Evolutionary conservation across 2,113 vertebrate genomes (phyloP).

Genomic region (Lethenteron reissneri): DNA sequence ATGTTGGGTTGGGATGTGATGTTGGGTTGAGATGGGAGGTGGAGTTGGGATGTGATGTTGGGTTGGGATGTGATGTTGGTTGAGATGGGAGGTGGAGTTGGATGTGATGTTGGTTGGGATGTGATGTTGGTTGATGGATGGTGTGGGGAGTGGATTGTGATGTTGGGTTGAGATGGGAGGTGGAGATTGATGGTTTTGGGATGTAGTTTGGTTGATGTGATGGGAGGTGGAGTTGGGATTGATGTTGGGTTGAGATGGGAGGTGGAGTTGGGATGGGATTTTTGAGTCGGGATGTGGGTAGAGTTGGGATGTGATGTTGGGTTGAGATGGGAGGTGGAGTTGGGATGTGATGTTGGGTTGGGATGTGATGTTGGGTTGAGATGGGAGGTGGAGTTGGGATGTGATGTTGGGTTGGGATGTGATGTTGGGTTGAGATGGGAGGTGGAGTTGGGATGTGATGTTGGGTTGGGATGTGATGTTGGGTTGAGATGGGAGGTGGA

Average conservation of each 20-base stretch:
- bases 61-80: background rate
- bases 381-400: background rate
- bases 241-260: background rate
- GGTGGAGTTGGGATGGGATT: slow-evolving; percentile 1
- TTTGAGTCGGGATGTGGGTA: background rate
- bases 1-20: no score
- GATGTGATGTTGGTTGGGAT: no score
- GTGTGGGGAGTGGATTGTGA: no score
- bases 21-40: background rate
- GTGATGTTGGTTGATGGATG: no score
- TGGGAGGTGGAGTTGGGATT: background rate
- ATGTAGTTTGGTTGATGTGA: no score
- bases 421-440: no score
- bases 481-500: slow-evolving; percentile 10
- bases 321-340: slow-evolving; percentile 9
- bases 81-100: background rate
- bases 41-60: slow-evolving; percentile 1
- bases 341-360: background rate
- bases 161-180: no score
- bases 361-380: background rate
- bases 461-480: background rate
- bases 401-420: background rate
- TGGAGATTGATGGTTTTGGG: no score
- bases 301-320: slow-evolving; percentile 7
- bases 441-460: no score